Evolutionary conservation across 1,140 invertebrate genomes (phyloP).

Genomic region (Phymastichus coffea): DNA sequence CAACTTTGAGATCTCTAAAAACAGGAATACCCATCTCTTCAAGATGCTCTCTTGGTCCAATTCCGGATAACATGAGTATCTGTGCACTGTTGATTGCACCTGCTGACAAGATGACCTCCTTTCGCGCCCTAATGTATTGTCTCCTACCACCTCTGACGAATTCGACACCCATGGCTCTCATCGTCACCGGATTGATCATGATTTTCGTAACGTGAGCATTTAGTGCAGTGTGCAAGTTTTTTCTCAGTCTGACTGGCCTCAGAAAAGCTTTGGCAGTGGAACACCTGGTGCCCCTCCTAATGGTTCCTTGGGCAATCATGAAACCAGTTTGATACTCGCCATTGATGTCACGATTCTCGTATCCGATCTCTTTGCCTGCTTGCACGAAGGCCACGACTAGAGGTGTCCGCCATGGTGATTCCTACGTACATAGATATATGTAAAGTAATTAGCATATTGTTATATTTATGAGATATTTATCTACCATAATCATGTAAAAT

Average conservation of each 20-base stretch:
- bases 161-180: conserved; percentile 73
- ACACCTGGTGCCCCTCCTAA: conserved; percentile 80
- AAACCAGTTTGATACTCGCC: conserved; percentile 80
- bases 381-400: conserved; percentile 80
- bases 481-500: too few species aligned
- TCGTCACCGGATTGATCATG: conserved; percentile 70
- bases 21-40: conserved; percentile 69
- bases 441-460: too few species aligned
- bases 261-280: conserved; percentile 89
- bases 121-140: conserved; percentile 66
- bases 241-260: conserved; percentile 71
- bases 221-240: conserved; percentile 78
- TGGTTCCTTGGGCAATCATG: conserved; percentile 88
- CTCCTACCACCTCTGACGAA: conserved; percentile 69
- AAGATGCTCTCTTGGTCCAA: conserved; percentile 78
- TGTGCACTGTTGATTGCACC: conserved; percentile 80
- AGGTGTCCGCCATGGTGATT: conserved; percentile 80
- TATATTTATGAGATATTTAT: too few species aligned
- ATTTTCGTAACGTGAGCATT: conserved; percentile 74
- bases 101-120: conserved; percentile 78
- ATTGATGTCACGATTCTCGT: conserved; percentile 85
- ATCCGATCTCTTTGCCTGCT: conserved; percentile 84
- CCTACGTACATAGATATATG: too few species aligned
- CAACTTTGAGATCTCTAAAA: conserved; percentile 72
- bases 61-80: conserved; percentile 83